Percentiles rank a stretch among this genome's conserved stretches.
These are phyloP conservation scores for Steatornis caripensis DNA, from an alignment of 2,113 vertebrate genomes.

Conservation along the genomic window DNA sequence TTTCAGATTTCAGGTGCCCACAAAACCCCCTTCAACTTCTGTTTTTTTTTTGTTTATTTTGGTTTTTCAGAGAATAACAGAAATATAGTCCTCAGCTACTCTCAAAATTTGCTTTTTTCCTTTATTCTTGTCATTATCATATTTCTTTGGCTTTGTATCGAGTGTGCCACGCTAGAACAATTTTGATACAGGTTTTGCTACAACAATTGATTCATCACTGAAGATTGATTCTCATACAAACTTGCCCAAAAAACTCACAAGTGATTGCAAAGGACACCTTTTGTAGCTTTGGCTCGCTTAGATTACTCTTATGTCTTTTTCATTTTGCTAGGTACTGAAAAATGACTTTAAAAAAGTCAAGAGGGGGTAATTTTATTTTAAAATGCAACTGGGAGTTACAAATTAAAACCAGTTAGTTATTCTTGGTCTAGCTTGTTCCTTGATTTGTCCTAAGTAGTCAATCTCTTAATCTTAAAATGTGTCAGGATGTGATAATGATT, in stretches of 20 bases:
- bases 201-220: not conserved
- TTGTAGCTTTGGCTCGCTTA: not conserved
- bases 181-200: constrained; percentile 44
- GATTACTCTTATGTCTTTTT: not conserved
- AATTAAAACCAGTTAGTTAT: not conserved
- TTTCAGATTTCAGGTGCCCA: not conserved
- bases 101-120: not conserved
- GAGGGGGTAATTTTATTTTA: not conserved
- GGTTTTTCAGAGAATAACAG: not conserved
- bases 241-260: not conserved
- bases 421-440: not conserved
- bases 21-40: not conserved
- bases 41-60: not conserved
- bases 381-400: not conserved
- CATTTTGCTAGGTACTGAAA: not conserved
- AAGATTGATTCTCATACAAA: not conserved
- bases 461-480: not conserved
- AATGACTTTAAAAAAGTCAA: not conserved
- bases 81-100: not conserved
- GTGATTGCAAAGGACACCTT: not conserved
- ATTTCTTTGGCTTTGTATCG: not conserved
- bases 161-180: not conserved
- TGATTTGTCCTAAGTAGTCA: not conserved
- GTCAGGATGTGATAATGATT: not conserved
- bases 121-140: not conserved